Conservation (phyloP, 2,797 vertebrate species). For the Benthosema pterotum region DNA sequence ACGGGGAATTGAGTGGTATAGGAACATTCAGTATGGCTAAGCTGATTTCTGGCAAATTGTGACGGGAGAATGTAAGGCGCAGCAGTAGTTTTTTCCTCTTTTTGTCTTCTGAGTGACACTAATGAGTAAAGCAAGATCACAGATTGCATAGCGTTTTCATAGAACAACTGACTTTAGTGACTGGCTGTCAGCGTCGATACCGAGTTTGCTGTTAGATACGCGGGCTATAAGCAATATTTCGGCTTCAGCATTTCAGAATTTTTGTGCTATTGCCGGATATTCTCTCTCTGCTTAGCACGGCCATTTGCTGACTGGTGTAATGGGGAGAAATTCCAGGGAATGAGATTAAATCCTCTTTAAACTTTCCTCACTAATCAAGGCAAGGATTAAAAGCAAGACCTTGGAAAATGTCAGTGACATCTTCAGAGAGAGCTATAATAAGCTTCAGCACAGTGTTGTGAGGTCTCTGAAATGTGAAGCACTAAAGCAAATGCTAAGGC, state of each 20-base stretch:
- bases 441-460: slow-evolving; percentile 59
- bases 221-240: slow-evolving; percentile 21
- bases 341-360: slow-evolving; percentile 65
- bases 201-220: slow-evolving; percentile 29
- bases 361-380: slow-evolving; percentile 69
- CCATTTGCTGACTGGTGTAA: slow-evolving; percentile 57
- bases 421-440: slow-evolving; percentile 66
- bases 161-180: slow-evolving; percentile 35
- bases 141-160: slow-evolving; percentile 36
- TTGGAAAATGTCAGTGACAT: slow-evolving; percentile 72
- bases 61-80: slow-evolving; percentile 10
- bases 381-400: slow-evolving; percentile 67
- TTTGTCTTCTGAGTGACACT: slow-evolving; percentile 31
- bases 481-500: slow-evolving; percentile 47
- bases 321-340: slow-evolving; percentile 41
- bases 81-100: slow-evolving; percentile 1
- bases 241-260: slow-evolving; percentile 33
- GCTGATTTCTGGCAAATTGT: slow-evolving; percentile 32
- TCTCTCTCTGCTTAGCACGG: slow-evolving; percentile 47
- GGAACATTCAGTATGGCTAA: slow-evolving; percentile 4
- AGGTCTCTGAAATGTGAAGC: slow-evolving; percentile 61
- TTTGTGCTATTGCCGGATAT: slow-evolving; percentile 27
- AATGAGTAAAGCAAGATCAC: slow-evolving; percentile 33
- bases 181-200: slow-evolving; percentile 43
- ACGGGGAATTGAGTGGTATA: slow-evolving; percentile 1